Base-by-base conservation (phyloP, 2,888 invertebrate species). In the Meganola albula region DNA sequence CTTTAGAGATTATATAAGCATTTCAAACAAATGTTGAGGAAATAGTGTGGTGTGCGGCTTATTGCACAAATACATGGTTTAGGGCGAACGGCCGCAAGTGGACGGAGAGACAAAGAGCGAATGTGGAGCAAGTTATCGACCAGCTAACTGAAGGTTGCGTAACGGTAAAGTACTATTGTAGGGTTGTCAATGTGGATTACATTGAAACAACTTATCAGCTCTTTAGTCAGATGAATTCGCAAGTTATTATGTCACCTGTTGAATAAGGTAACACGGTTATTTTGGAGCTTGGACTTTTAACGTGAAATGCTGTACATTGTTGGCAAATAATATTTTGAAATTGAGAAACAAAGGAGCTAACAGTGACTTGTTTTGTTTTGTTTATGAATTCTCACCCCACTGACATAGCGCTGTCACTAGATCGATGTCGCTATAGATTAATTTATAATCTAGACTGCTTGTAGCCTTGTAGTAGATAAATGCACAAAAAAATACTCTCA, bases 51-150 rank as follows among this genome's bases (percentile, higher is more conserved):
- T 36, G 34, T 40, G 39, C 41, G 33, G 32, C 28, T 42, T 40
- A 43, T 43, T 42, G 26, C 34, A 34, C 34, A 39, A 40, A 26
- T 42, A 49, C 44, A 53, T 49, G 45, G 48, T 49, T 40, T 46
- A 50, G 47, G 33, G 32, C 40, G 26, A 40, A 9, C 24, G 28
- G 31, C 22, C 34, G 36, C 47, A 53, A 53, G 55, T 48, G 40
- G 46, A 44, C 45, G 45, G 48, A 40, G 50, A 77, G 64, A 78
- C 80, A 80, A 82, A 74, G 68, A 74, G 66, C 68, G 64, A 79
- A 83, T 82, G 75, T 83, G 63, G 78, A 80, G 73, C 79, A 71
- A 75, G 71, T 73, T 74, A 70, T 71, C 68, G 66, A 68, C 58
- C 67, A 60, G 64, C 65, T 70, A 69, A 68, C 64, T 48, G 58